Evolutionary conservation across 1,140 invertebrate genomes (phyloP), one percentile per base, ranked within the genome.

Genomic region (Atta texana): DNA sequence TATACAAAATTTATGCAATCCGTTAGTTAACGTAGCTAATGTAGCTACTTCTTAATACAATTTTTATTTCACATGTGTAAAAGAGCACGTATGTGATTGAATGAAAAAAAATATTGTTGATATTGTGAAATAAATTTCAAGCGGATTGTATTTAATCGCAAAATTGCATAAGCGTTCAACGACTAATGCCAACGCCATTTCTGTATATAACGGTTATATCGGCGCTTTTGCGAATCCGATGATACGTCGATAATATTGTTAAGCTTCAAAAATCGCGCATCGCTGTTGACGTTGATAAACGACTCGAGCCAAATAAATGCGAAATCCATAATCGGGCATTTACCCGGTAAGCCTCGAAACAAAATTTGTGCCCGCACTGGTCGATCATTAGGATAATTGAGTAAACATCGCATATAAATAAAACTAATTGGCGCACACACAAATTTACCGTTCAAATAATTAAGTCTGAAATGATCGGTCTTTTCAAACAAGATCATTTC

Each of bases 261-360:
- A 84, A 84, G 80, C 80, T 84, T 84, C 80, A 84, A 84, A 84
- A 84, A 84, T 84, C 39, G 80, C 55, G 80, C 80, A 31, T 82
- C 80, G 68, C 39, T 55, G 80, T 74, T 84, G 80, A 84, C 80
- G 69, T 74, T 84, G 80, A 84, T 84, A 84, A 84, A 84, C 55
- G 80, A 75, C 57, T 84, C 80, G 24, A 28, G 69, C 69, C 55
- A 84, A 84, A 84, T 84, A 84, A 84, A 84, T 84, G 80, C 44
- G 55, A 84, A 84, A 84, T 84, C 69, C 69, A 84, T 84, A 84
- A 84, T 84, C 69, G 53, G 14, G 68, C 80, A 75, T 61, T 72
- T 61, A 57, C 24, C 69, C 28, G 69, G 55, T 74, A 84, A 84
- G 55, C 80, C 69, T 84, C n/a, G 80, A 61, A 84, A 75, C 80